phyloP scores from a whole-genome alignment of 2,888 invertebrate genomes.

The Pandemis corylana region DNA sequence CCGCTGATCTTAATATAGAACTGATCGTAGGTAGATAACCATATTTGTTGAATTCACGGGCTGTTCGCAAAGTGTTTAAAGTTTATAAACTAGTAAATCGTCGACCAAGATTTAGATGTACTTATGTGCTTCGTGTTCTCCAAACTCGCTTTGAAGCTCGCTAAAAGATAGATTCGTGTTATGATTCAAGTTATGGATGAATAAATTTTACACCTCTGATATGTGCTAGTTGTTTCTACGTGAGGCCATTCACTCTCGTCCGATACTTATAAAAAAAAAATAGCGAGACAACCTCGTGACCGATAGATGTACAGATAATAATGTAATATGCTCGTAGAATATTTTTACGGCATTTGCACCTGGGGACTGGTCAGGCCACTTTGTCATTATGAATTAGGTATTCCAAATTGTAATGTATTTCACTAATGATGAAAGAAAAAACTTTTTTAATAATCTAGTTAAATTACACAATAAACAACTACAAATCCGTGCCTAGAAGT shows the following conservation, averaged over 20 bases:
- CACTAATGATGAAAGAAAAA: not conserved
- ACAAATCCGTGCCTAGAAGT: too few relatives aligned
- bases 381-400: conserved; percentile 1
- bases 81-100: conserved; percentile 11
- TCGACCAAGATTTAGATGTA: conserved; percentile 4
- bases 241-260: conserved; percentile 45
- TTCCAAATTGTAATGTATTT: not conserved
- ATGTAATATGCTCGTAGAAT: not conserved
- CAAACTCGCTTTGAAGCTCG: conserved; percentile 11
- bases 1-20: conserved; percentile 29
- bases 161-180: conserved; percentile 6
- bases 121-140: not conserved
- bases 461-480: not conserved
- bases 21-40: conserved; percentile 36
- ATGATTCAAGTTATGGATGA: conserved; percentile 21
- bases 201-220: conserved; percentile 9
- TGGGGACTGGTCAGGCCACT: conserved; percentile 10
- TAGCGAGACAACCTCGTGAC: conserved; percentile 12
- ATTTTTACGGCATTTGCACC: conserved; percentile 21
- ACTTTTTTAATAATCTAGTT: not conserved
- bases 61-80: conserved; percentile 14
- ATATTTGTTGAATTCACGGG: conserved; percentile 14
- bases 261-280: conserved; percentile 8
- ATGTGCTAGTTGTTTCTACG: conserved; percentile 44
- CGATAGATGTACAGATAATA: conserved; percentile 20